Base-by-base conservation (phyloP, 2,888 invertebrate genomes). In the Bruchidius siliquastri region DNA sequence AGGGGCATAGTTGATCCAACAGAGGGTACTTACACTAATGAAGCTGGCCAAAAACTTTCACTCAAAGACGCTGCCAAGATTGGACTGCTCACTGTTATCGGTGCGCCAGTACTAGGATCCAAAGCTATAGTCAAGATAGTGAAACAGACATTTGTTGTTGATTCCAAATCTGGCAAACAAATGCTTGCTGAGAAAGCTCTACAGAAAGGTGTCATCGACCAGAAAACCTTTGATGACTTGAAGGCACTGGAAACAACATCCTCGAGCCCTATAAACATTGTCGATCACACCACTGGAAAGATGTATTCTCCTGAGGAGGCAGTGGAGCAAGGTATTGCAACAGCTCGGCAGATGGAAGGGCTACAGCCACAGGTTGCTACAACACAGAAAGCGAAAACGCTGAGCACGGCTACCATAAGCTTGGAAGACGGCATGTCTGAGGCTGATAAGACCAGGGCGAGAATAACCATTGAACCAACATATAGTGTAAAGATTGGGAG, bases 141-240 rank as follows among this genome's bases (percentile, higher is more conserved):
- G 3, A 86, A 85, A 75, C 84, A 83, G 78, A 75, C 83, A 0
- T 91, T 93, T 88, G 90, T 93, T 20, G 88, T 90, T 73, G 96
- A 97, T 86, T 95, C 96, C 0, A 90, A 90, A 80, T 93, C 95
- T 0, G 95, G 94, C 2, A 92, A 94, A 83, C 91, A 92, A 82
- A 88, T 96, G 78, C 93, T 94, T 0, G 90, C 95, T 80, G 93
- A 94, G 85, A 92, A 94, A 72, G 96, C 96, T 2, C 90, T 94
- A 78, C 91, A 93, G 83, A 89, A 92, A 76, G 95, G 95, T 8
- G 85, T 93, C 75, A 92, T 96, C 74, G 92, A 90, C 81, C 82
- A 87, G 73, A 82, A 88, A 75, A 90, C 90, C 13, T 88, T 88
- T 75, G 87, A 87, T 8, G 68, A 68, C 6, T 18, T 68, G 78